Conservation (phyloP, 2,113 vertebrate species). For the Solea solea region DNA sequence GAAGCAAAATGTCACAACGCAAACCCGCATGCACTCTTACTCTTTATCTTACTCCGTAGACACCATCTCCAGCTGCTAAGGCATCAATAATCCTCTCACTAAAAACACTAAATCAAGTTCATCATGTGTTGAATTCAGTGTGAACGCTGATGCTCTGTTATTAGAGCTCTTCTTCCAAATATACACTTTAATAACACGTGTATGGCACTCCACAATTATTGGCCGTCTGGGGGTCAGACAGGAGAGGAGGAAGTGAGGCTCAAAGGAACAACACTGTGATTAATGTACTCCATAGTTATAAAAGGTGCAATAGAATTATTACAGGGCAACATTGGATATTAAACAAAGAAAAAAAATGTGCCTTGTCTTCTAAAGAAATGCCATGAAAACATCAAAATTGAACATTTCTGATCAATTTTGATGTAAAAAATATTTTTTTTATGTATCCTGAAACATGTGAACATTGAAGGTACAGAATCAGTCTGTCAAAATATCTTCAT, state of each 20-base stretch:
- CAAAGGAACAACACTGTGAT: neutral
- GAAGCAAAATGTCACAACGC: neutral
- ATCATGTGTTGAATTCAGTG: slow-evolving; percentile 13
- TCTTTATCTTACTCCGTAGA: neutral
- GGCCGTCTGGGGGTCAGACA: slow-evolving; percentile 23
- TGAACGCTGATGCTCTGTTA: neutral
- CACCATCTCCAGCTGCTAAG: slow-evolving; percentile 1
- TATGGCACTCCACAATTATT: slow-evolving; percentile 8
- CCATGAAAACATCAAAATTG: too few relatives aligned
- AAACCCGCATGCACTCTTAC: slow-evolving; percentile 9
- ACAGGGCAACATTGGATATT: too few relatives aligned
- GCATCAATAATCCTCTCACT: slow-evolving; percentile 1
- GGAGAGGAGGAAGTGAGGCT: slow-evolving; percentile 3
- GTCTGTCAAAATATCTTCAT: too few relatives aligned
- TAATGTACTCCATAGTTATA: neutral
- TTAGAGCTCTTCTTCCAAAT: slow-evolving; percentile 1
- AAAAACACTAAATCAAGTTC: slow-evolving; percentile 21
- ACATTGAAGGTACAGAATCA: too few relatives aligned
- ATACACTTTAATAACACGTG: slow-evolving; percentile 12
- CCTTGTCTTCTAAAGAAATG: too few relatives aligned
- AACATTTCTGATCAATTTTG: too few relatives aligned
- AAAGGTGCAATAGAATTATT: slow-evolving; percentile 16
- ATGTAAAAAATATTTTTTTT: too few relatives aligned
- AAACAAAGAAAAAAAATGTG: neutral
- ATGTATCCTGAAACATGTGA: too few relatives aligned